Evolutionary conservation across 2,888 invertebrate genomes (phyloP), one percentile per base, ranked within the genome.

Genomic region (Drosophila flavopinicola): DNA sequence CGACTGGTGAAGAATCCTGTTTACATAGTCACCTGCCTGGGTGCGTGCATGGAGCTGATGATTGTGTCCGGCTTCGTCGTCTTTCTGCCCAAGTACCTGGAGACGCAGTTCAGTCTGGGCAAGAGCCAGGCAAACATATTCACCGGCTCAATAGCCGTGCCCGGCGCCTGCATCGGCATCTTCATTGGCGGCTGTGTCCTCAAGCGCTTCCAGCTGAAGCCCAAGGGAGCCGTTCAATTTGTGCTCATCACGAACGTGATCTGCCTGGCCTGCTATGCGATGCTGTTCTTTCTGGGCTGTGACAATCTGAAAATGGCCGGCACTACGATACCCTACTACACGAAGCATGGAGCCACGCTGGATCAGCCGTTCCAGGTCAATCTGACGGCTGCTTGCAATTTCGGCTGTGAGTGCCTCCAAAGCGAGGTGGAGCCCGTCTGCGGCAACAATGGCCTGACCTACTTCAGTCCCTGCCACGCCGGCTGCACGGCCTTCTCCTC

Each of bases 391-490:
- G 95, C 96, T 48, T 98, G 98, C 92, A 98, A 98, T 92, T 95
- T 96, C 91, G 96, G 96, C 90, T 98, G 98, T 92, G 95, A 96
- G 88, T 98, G 98, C 91, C 94, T 95, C 42, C 95, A 95, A 92
- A 95, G 95, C 56, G 96, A 96, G 90, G 96, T 96, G 88, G 96
- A 96, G 91, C 98, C 98, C 4, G 97, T 99, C 59, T 99, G 99
- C 92, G 98, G 98, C 44, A 96, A 96, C 92, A 96, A 98, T 90
- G 97, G 97, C 24, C 93, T 98, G 73, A 96, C 97, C 6, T 99
- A 97, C 92, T 98, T 97, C 92, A 98, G 98, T 85, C 98, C 99
- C 7, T 99, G 99, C 91, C 97, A 97, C 92, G 99, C 99, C 48
- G 99, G 98, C 57, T 99, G 99, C 90, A 95, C 95, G 48, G 95